phyloP scores from a whole-genome alignment of 2,888 invertebrate genomes.

The Acronicta alni region DNA sequence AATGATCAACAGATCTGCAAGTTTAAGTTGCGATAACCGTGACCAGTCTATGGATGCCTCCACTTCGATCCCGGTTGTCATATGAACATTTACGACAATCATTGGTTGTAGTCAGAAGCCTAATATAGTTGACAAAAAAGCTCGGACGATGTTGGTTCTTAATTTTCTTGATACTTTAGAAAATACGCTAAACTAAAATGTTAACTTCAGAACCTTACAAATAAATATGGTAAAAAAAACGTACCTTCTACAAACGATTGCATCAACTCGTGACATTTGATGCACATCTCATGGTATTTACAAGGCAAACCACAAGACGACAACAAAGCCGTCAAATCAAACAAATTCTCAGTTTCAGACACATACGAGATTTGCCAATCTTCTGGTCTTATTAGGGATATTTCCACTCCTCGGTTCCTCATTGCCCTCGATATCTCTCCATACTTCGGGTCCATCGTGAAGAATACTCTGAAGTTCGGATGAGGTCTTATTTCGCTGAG shows the following conservation, averaged over 20 bases:
- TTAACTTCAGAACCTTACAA: neutral
- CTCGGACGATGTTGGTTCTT: too few species aligned
- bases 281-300: slow-evolving; percentile 74
- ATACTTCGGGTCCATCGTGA: slow-evolving; percentile 97
- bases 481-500: slow-evolving; percentile 95
- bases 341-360: slow-evolving; percentile 73
- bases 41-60: too few species aligned
- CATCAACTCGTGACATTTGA: slow-evolving; percentile 80
- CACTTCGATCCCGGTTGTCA: too few species aligned
- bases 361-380: slow-evolving; percentile 69
- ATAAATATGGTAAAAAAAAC: slow-evolving; percentile 25
- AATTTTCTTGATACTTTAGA: too few species aligned
- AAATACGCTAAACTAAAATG: neutral
- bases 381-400: slow-evolving; percentile 85
- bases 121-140: too few species aligned
- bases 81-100: too few species aligned
- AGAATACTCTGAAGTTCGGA: slow-evolving; percentile 96
- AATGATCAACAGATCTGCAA: too few species aligned
- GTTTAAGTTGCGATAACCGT: too few species aligned
- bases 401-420: slow-evolving; percentile 99
- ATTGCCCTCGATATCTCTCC: slow-evolving; percentile 99
- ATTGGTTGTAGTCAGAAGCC: too few species aligned
- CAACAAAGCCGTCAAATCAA: slow-evolving; percentile 82
- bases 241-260: slow-evolving; percentile 83
- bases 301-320: slow-evolving; percentile 79